Base-by-base conservation (phyloP, 2,888 invertebrate genomes). In the Drymonia ruficornis region DNA sequence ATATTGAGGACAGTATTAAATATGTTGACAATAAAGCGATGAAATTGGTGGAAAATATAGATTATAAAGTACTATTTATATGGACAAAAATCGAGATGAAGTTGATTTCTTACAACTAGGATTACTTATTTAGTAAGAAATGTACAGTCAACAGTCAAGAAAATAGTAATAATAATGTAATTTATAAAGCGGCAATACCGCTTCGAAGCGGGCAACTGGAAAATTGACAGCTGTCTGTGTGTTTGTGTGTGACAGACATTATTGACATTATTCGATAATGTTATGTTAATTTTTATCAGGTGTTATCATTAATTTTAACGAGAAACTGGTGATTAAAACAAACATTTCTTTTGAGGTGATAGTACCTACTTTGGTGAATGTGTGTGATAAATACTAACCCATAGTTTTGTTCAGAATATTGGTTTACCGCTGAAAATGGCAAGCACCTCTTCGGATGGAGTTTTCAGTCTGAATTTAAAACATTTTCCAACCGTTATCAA, bases 401-500 rank as follows among this genome's bases (percentile, higher is more conserved):
- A 44, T 44, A 52, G 50, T 58, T 56, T 60, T 53, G 50, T 67
- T 47, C 8, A 23, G 23, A 23, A 29, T 31, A 15, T 49, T 23
- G 40, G 6, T 18, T 45, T 38, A 45, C 42, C 50, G 49, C 43
- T 52, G 46, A 64, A 76, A 76, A 88, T 89, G 91, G 83, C 81
- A 61, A 76, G 72, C 67, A 61, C 66, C 59, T 76, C 82, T 52
- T 70, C 64, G 53, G 53, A 61, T 53, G 63, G 55, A 67, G 65
- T 48, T 52, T 76, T 78, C 70, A 80, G 80, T 66, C 60, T 74
- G 58, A 68, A 74, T 56, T 56, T 86, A n/a, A 82, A 69, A 67
- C 73, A 72, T 67, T 96, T 95, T 84, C 94, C 94, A 28, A 78
- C 90, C 31, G 78, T 94, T 57, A 75, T 90, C 43, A 79, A 93